These are phyloP conservation scores for Synaphobranchus kaupii DNA, from an alignment of 2,797 vertebrate genomes.

Conservation along the genomic window DNA sequence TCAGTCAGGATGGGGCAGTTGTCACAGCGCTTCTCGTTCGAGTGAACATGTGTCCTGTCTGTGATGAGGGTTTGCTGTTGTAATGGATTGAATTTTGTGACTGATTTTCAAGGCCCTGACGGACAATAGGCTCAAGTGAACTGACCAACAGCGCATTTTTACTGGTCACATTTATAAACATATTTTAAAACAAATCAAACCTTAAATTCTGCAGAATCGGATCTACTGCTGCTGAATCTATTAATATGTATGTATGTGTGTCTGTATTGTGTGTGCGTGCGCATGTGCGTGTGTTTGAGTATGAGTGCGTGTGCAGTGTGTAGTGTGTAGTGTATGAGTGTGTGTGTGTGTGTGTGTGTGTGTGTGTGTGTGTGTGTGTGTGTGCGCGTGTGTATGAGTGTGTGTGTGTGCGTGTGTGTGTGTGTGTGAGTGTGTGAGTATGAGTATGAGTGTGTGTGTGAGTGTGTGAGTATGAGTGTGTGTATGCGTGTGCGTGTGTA, in stretches of 20 bases:
- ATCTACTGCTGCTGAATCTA: too few species aligned
- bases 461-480: too few species aligned
- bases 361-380: not conserved
- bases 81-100: not conserved
- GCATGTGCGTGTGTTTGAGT: too few species aligned
- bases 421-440: not conserved
- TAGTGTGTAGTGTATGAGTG: not conserved
- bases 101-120: not conserved
- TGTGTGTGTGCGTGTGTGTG: not conserved
- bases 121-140: too few species aligned
- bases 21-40: too few species aligned
- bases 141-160: too few species aligned
- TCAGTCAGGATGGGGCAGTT: too few species aligned
- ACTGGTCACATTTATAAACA: too few species aligned
- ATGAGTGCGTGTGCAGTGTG: not conserved
- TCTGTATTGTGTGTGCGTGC: not conserved
- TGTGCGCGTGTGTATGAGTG: not conserved
- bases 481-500: too few species aligned
- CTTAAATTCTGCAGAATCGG: too few species aligned
- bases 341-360: not conserved
- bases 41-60: not conserved
- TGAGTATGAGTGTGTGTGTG: not conserved
- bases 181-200: too few species aligned
- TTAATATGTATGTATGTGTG: not conserved
- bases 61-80: not conserved